These are phyloP conservation scores for Abrostola triplasia DNA, from an alignment of 2,888 invertebrate species.

Conservation along the genomic window DNA sequence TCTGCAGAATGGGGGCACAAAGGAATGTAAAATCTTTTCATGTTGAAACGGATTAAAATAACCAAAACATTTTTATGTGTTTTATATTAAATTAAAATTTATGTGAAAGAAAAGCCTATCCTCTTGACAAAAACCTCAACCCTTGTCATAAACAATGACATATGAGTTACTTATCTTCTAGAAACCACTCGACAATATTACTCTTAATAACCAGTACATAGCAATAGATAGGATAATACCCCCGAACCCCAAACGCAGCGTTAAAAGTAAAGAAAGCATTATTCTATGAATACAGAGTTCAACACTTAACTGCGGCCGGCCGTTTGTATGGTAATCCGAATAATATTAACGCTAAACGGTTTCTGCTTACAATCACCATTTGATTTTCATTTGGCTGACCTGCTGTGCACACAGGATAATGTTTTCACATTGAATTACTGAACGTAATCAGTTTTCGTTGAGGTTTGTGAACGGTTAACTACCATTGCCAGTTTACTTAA, in stretches of 20 bases:
- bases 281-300: constrained; percentile 46
- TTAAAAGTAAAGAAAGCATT: constrained; percentile 42
- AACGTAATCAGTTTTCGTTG: constrained; percentile 35
- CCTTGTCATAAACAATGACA: too few species aligned
- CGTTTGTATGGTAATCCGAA: constrained; percentile 49
- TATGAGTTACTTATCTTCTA: too few species aligned
- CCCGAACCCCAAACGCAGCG: background rate
- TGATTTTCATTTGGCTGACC: constrained; percentile 49
- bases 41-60: too few species aligned
- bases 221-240: background rate
- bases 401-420: constrained; percentile 44
- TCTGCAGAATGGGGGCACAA: too few species aligned
- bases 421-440: constrained; percentile 41
- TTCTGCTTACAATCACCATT: constrained; percentile 51
- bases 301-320: constrained; percentile 30
- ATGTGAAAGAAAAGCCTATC: too few species aligned
- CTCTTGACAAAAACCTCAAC: too few species aligned
- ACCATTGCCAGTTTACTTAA: too few species aligned
- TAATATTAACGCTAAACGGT: constrained; percentile 37
- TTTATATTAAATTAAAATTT: too few species aligned
- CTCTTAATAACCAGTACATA: background rate
- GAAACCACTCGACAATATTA: too few species aligned
- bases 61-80: too few species aligned
- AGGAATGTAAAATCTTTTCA: too few species aligned
- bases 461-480: background rate